Base-by-base conservation (phyloP, 2,797 vertebrate genomes). In the Eulemur rubriventer region DNA sequence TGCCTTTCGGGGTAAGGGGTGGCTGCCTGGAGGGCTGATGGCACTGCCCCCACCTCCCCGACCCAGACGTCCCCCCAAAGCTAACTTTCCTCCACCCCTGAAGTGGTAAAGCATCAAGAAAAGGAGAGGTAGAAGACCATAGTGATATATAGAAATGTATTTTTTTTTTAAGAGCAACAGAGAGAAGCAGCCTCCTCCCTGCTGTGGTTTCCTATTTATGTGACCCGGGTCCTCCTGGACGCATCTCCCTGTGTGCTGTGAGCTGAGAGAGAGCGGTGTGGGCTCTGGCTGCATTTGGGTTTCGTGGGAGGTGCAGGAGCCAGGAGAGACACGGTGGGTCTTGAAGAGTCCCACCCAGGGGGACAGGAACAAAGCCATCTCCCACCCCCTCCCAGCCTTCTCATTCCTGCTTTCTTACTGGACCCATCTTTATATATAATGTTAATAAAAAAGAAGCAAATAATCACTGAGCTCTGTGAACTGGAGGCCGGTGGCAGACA, bases 191-290 rank as follows among this genome's bases (percentile, higher is more conserved):
- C 98, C 95, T 96, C 98, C 97, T 75, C 94, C 97, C 96, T 83
- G 16, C 79, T 96, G 97, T 79, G 97, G 98, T 95, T 98, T 98
- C 97, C 98, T 98, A 99, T 99, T 99, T 98, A 98, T 98, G 98
- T 98, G 97, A 96, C 96, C 98, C 97, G 98, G 96, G 96, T 97
- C 95, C 90, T 97, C 95, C 95, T 98, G 98, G 98, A 98, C 65
- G 89, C 96, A 98, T 97, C 98, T 95, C 98, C 46, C 22, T 98
- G 97, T 97, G 97, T 96, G 91, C 97, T 95, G 13, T 13, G 97
- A 98, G 97, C 95, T 76, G 96, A 98, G 97, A 95, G 97, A 97
- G 92, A 81, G 96, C 73, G 85, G 41, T 87, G 59, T 92, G 97
- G 88, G 85, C 94, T 94, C 88, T 0, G 26, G 83, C 95, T 91